A percentile compares a stretch with the other conserved stretches of the same genome.
Conservation (phyloP, 2,797 vertebrate genomes). For the Cossypha dichroa region DNA sequence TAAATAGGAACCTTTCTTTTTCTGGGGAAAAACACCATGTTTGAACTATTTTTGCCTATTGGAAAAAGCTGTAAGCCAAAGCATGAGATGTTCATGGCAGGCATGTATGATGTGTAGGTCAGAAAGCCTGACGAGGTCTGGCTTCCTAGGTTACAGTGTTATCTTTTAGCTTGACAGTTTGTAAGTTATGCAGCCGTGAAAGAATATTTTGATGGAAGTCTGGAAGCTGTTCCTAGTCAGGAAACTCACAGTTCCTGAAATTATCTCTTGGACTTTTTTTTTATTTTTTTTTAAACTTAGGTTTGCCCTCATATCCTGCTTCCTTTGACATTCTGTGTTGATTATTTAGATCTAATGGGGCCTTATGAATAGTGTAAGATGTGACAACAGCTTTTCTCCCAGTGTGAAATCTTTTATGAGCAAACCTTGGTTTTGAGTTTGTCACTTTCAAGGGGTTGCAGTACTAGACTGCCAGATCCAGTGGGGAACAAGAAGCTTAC, state of each 20-base stretch:
- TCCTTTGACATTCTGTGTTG: not conserved
- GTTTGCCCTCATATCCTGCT: not conserved
- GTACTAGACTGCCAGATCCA: not conserved
- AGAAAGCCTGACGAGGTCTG: not conserved
- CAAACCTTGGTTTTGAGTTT: not conserved
- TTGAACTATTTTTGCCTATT: not conserved
- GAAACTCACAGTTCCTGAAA: not conserved
- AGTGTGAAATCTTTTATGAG: not conserved
- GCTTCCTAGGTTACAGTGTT: not conserved
- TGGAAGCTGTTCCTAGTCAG: not conserved
- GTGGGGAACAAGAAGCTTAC: not conserved
- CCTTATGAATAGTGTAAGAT: not conserved
- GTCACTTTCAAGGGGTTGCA: not conserved
- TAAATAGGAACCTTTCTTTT: not conserved
- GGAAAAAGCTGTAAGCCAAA: not conserved
- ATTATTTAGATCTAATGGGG: not conserved
- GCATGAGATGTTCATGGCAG: not conserved
- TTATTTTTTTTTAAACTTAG: not conserved
- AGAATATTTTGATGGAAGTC: not conserved
- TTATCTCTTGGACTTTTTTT: not conserved
- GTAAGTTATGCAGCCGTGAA: fast-evolving
- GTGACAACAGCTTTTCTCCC: not conserved
- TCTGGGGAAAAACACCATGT: not conserved
- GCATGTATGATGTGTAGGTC: fast-evolving
- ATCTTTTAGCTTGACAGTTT: not conserved